Evolutionary conservation across 2,113 vertebrate species (phyloP).

Genomic region (Helogale parvula): DNA sequence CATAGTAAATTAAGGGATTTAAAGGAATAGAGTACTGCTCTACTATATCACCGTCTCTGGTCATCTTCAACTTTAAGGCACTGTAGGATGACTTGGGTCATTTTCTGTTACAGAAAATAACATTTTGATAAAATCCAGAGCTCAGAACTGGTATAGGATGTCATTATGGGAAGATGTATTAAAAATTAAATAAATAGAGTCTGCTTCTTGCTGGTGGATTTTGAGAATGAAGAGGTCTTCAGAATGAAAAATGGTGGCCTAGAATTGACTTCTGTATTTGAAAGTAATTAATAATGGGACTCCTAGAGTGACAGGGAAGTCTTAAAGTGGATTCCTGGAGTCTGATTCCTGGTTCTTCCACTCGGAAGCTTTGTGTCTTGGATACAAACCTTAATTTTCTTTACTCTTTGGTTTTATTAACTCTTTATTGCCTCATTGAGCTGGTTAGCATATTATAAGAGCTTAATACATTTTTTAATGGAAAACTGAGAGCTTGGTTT

Average conservation of each 20-base stretch:
- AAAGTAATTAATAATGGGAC: not conserved
- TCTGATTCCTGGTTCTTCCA: not conserved
- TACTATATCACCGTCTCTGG: not conserved
- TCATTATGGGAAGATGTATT: not conserved
- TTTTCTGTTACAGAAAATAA: not conserved
- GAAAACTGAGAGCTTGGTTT: not conserved
- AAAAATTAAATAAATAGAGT: not conserved
- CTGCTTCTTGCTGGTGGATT: not conserved
- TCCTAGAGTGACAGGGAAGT: not conserved
- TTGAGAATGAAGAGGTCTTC: not conserved
- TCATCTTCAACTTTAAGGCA: not conserved
- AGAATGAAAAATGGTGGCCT: not conserved
- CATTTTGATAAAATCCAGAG: not conserved
- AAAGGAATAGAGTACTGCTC: not conserved
- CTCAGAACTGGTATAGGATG: not conserved
- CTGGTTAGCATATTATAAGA: not conserved
- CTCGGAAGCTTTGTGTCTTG: not conserved
- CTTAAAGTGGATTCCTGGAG: not conserved
- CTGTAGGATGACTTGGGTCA: not conserved
- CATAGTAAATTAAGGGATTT: not conserved
- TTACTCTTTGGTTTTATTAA: not conserved
- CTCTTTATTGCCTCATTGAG: not conserved
- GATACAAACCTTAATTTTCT: not conserved
- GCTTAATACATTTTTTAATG: not conserved
- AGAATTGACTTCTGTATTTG: not conserved